Evolutionary conservation across 2,113 vertebrate genomes (phyloP).

Genomic region (Caracal caracal): DNA sequence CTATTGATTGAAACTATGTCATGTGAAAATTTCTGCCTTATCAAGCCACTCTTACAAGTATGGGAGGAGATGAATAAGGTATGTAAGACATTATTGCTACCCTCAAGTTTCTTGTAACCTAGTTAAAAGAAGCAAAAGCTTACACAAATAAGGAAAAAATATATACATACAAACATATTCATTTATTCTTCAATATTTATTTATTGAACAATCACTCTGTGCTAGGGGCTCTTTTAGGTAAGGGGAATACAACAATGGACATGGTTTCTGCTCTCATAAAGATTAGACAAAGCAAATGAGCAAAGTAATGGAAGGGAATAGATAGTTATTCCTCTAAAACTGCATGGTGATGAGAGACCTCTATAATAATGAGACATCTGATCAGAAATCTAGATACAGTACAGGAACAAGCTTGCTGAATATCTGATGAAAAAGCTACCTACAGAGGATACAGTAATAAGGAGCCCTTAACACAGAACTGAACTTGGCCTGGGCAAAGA

Average conservation of each 20-base stretch:
- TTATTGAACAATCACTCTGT: background rate
- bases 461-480: background rate
- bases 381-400: background rate
- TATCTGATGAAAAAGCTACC: background rate
- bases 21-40: background rate
- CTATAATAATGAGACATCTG: background rate
- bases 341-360: background rate
- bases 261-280: fast-evolving
- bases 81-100: background rate
- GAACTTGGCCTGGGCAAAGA: background rate
- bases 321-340: background rate
- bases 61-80: background rate
- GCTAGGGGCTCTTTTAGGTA: background rate
- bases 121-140: background rate
- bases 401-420: background rate
- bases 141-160: background rate
- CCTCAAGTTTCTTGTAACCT: background rate
- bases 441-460: background rate
- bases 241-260: background rate
- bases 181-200: background rate
- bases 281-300: background rate
- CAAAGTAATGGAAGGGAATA: background rate
- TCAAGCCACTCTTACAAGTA: background rate
- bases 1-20: background rate
- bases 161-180: background rate